A percentile compares a stretch with the other conserved stretches of the same genome.
Conservation (phyloP, 1,140 invertebrate genomes). For the Megalopta genalis region DNA sequence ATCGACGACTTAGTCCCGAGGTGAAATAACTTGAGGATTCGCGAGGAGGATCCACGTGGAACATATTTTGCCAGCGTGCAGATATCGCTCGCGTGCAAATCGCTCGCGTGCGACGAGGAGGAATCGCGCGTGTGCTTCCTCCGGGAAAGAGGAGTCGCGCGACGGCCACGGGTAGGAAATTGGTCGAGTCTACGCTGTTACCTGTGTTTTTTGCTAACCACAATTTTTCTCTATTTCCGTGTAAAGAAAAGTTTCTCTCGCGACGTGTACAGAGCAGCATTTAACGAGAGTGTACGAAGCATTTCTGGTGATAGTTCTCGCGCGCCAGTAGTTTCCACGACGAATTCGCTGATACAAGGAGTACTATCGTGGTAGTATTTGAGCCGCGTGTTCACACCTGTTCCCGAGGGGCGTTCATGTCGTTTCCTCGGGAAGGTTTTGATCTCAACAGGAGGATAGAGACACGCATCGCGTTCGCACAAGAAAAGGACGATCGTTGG, state of each 20-base stretch:
- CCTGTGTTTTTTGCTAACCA: conserved; percentile 45
- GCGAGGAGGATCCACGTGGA: conserved; percentile 2
- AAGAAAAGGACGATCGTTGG: background rate
- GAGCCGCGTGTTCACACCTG: conserved; percentile 10
- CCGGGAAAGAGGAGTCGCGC: background rate
- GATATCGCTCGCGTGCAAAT: background rate
- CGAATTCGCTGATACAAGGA: background rate
- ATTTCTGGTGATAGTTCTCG: background rate
- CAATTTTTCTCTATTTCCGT: conserved; percentile 37
- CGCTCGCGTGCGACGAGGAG: conserved; percentile 3
- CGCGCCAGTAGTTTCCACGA: conserved; percentile 12
- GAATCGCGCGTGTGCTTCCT: background rate
- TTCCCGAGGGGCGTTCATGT: conserved; percentile 7
- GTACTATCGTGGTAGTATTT: no score
- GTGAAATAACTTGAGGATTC: conserved; percentile 7
- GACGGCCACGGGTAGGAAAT: conserved; percentile 1
- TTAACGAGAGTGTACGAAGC: conserved; percentile 12
- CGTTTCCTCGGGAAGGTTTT: conserved; percentile 39
- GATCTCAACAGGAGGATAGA: conserved; percentile 46
- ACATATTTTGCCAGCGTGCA: background rate
- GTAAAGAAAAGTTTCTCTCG: conserved; percentile 3
- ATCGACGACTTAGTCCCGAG: conserved; percentile 21
- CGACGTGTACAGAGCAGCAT: conserved; percentile 34
- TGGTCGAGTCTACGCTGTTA: conserved; percentile 41
- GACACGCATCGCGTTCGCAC: conserved; percentile 14